Evolutionary conservation across 64 coral and sea anemone species (phyloP).

Genomic region (Montipora foliosa): DNA sequence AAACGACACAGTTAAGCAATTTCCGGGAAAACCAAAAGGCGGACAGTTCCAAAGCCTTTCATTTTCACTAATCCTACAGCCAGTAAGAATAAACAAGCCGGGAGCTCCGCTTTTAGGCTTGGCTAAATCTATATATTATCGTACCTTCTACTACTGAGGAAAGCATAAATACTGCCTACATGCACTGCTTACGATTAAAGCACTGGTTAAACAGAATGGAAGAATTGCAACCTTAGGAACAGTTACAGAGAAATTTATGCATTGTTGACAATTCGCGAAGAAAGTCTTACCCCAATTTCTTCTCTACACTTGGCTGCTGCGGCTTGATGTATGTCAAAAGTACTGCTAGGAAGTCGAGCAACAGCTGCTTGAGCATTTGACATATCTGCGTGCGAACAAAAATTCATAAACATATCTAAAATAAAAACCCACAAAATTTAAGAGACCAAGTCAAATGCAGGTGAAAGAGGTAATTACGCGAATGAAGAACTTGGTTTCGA

Average conservation of each 20-base stretch:
- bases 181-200: background rate
- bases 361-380: background rate
- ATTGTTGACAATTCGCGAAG: background rate
- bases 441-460: background rate
- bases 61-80: too few relatives aligned
- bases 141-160: background rate
- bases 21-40: too few relatives aligned
- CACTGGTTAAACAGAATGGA: background rate
- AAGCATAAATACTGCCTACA: background rate
- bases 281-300: constrained; percentile 16
- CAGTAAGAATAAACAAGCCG: too few relatives aligned
- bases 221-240: background rate
- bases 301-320: background rate
- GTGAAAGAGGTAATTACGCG: background rate
- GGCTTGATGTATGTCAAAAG: background rate
- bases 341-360: background rate
- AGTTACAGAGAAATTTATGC: background rate
- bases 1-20: too few relatives aligned
- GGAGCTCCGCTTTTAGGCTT: too few relatives aligned
- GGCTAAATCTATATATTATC: too few relatives aligned
- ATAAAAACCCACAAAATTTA: background rate
- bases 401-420: too few relatives aligned
- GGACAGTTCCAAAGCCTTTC: too few relatives aligned
- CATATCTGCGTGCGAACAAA: background rate
- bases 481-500: background rate